Evolutionary conservation across 2,888 invertebrate genomes (phyloP), one percentile per base, ranked within the genome.

Genomic region (Mamestra brassicae): DNA sequence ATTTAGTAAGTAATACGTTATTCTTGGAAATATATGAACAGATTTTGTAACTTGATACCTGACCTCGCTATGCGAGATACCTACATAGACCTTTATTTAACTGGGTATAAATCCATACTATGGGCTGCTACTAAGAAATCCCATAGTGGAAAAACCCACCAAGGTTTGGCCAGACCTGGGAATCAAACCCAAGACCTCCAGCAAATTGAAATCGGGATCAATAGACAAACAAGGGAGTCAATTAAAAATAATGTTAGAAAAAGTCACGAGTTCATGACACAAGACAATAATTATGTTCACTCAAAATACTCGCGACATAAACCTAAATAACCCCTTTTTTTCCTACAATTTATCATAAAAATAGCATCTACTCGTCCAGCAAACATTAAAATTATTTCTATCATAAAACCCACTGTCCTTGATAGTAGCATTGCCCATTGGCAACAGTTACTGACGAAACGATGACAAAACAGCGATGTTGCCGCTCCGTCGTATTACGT

Each of bases 381-480:
- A 54, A 54, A 57, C 42, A 67, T 65, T 61, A 57, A 66, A 72
- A 73, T 71, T 54, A 55, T 54, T 26, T 26, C 45, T 36, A 71
- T 66, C 64, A 64, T 69, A 76, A 69, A 60, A 55, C 62, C 61
- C 34, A 5, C n/a, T 52, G 84, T 67, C 84, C 84, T 85, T 84
- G 80, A 66, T 72, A 55, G 55, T 55, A 71, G 50, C 74, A 74
- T 69, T 78, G 64, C 72, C 60, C 74, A 74, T 69, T 78, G 62
- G 72, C 65, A 65, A 73, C 70, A 11, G 45, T 66, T 71, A 58
- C 74, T 74, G 81, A 83, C 72, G 80, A 68, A 68, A 71, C 67
- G 64, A 71, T 74, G 81, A 83, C 84, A 80, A 72, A 62, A 85
- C 62, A 62, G 84, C 86, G 68, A 83, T 73, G 86, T 85, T 87